Evolutionary conservation across 2,113 vertebrate species (phyloP).

Genomic region (Sander lucioperca): DNA sequence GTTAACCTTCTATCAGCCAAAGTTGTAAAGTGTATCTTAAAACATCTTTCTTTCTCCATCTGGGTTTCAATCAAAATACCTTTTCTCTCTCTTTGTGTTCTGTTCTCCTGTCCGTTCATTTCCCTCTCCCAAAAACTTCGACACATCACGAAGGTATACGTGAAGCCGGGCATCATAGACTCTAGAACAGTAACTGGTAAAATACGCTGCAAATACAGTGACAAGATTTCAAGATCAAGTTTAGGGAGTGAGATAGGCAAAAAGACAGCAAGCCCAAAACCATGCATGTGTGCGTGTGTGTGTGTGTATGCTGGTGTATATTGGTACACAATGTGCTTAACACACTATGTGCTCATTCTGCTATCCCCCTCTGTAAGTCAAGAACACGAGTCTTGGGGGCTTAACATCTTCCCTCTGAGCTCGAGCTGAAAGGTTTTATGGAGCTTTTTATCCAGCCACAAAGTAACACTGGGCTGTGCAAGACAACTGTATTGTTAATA

Average conservation of each 20-base stretch:
- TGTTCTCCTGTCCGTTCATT: background rate
- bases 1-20: background rate
- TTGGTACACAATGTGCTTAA: background rate
- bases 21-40: no score
- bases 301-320: background rate
- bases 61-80: background rate
- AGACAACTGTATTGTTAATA: conserved; percentile 37
- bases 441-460: conserved; percentile 27
- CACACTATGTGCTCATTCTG: conserved; percentile 4
- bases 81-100: background rate
- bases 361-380: conserved; percentile 10
- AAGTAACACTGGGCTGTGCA: conserved; percentile 17
- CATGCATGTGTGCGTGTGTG: background rate
- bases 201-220: background rate
- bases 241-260: background rate
- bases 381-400: conserved; percentile 44
- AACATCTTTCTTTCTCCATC: background rate
- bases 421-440: conserved; percentile 55
- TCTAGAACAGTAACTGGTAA: background rate
- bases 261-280: background rate
- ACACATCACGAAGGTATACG: background rate
- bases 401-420: conserved; percentile 29
- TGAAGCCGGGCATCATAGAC: background rate
- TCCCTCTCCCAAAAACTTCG: background rate
- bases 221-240: conserved; percentile 1